These are phyloP conservation scores for Ophonus ardosiacus DNA, from an alignment of 2,888 invertebrate species.

Conservation along the genomic window DNA sequence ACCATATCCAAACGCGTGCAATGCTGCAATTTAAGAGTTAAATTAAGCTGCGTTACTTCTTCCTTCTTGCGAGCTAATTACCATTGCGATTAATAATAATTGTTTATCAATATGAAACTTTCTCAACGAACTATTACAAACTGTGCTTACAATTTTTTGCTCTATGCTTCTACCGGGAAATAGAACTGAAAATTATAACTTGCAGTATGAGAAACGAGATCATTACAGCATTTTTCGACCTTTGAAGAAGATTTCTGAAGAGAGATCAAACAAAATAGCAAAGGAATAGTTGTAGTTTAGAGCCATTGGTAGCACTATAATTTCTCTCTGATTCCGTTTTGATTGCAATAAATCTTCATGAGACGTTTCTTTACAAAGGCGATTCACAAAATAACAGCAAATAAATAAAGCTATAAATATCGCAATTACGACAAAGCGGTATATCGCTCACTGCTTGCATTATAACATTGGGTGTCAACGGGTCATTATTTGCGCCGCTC, in stretches of 20 bases:
- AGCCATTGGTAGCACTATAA: not conserved
- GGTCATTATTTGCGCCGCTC: too few relatives aligned
- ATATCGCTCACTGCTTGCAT: too few relatives aligned
- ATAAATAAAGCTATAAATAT: too few relatives aligned
- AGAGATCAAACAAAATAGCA: not conserved
- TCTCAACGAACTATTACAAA: conserved; percentile 13
- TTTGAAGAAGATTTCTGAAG: not conserved
- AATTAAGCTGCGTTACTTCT: conserved; percentile 24
- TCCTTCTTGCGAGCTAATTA: conserved; percentile 15
- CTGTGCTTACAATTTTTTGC: conserved; percentile 40
- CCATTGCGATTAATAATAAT: conserved; percentile 23
- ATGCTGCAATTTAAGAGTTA: conserved; percentile 24
- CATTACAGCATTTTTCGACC: not conserved
- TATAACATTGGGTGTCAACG: too few relatives aligned
- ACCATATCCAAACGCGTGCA: conserved; percentile 1
- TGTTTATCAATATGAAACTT: conserved; percentile 40
- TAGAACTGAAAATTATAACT: conserved; percentile 25
- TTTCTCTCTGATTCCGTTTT: not conserved
- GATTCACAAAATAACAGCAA: too few relatives aligned
- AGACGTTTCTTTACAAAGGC: not conserved
- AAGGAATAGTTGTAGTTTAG: not conserved
- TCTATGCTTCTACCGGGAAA: conserved; percentile 23
- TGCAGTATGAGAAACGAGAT: conserved; percentile 5
- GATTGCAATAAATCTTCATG: not conserved
- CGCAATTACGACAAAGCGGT: too few relatives aligned